Percentiles rank a stretch among this genome's conserved stretches.
These are phyloP conservation scores for Incurvaria masculella DNA, from an alignment of 2,888 invertebrate genomes.

Conservation along the genomic window DNA sequence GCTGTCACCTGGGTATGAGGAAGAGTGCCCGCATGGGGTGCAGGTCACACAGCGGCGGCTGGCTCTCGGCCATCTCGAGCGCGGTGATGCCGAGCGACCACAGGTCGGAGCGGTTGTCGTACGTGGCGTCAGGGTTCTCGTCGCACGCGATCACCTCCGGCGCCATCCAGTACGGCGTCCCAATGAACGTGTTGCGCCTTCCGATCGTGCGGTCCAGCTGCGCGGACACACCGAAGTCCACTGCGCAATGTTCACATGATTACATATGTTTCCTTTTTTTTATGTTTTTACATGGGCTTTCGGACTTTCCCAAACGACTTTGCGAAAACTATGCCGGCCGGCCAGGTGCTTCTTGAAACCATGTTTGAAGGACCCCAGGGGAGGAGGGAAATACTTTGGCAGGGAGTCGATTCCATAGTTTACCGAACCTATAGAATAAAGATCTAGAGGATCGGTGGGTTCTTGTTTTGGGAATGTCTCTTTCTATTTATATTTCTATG, in stretches of 20 bases:
- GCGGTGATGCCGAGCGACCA: conserved; percentile 97
- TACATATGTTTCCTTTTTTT: conserved; percentile 19
- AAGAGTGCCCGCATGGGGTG: conserved; percentile 99
- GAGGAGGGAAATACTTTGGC: no score
- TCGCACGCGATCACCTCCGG: conserved; percentile 99
- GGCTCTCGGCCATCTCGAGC: conserved; percentile 99
- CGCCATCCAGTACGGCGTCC: conserved; percentile 98
- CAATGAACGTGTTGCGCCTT: conserved; percentile 97
- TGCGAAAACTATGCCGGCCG: no score
- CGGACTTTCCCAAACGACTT: no score
- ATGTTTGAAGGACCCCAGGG: no score
- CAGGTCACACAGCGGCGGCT: conserved; percentile 98
- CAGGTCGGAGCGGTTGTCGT: conserved; percentile 93
- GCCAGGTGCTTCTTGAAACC: no score
- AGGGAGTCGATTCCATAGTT: no score
- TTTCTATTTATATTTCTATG: no score
- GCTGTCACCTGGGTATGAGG: conserved; percentile 89
- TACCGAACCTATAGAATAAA: no score
- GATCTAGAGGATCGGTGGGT: no score
- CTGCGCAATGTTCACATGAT: conserved; percentile 53
- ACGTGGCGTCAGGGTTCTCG: conserved; percentile 99
- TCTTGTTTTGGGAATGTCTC: no score
- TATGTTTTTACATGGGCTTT: no score
- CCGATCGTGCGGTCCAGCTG: conserved; percentile 99
- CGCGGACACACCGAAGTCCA: conserved; percentile 99